Evolutionary conservation across 2,888 invertebrate genomes (phyloP).

Genomic region (Machimus atricapillus): DNA sequence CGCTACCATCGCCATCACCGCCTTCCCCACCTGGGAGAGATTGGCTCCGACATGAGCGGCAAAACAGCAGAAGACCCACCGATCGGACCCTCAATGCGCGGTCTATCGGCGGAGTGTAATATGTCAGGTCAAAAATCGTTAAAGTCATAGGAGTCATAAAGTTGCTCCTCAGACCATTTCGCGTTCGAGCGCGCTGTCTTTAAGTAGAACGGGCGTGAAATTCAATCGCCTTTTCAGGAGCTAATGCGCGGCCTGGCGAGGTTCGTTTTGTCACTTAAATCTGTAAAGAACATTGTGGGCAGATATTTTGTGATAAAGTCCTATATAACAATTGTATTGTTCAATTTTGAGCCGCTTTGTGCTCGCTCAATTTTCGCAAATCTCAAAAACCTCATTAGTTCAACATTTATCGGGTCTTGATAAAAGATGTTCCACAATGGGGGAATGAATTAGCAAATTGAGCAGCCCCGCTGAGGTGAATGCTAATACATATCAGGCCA

Average conservation of each 20-base stretch:
- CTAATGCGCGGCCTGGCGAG: neutral
- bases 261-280: neutral
- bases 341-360: neutral
- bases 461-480: constrained; percentile 13
- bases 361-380: neutral
- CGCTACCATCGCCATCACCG: neutral
- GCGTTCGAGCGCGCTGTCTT: neutral
- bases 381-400: neutral
- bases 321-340: neutral
- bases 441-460: neutral
- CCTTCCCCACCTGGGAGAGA: neutral
- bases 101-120: neutral
- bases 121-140: neutral
- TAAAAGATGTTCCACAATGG: neutral
- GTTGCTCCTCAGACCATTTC: neutral
- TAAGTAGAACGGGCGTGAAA: constrained; percentile 20
- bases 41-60: neutral
- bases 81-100: neutral
- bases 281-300: neutral
- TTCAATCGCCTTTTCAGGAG: constrained; percentile 8
- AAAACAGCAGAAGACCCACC: neutral
- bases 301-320: neutral
- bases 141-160: constrained; percentile 2
- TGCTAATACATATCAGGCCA: neutral
- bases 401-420: neutral